Evolutionary conservation across 2,113 vertebrate genomes (phyloP).

Genomic region (Rhombomys opimus): DNA sequence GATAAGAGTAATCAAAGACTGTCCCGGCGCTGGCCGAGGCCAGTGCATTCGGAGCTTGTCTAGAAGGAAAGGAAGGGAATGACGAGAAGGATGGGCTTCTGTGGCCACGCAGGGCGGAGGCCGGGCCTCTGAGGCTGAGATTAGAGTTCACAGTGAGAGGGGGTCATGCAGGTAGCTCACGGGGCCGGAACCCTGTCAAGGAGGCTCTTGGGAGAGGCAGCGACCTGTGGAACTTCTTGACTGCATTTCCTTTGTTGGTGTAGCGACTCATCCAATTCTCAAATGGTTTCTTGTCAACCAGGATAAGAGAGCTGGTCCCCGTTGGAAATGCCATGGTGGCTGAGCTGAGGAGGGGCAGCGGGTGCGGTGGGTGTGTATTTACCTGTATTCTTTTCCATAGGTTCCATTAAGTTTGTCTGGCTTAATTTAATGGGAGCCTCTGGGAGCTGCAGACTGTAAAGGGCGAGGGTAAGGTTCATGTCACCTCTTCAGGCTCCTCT

Average conservation of each 20-base stretch:
- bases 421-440: slow-evolving; percentile 98
- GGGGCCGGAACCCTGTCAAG: background rate
- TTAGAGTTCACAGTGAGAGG: background rate
- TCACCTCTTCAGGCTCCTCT: slow-evolving; percentile 95
- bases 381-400: slow-evolving; percentile 99
- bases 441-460: slow-evolving; percentile 93
- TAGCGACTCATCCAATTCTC: slow-evolving; percentile 44
- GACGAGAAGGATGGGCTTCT: background rate
- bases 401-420: slow-evolving; percentile 99
- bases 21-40: background rate
- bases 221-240: background rate
- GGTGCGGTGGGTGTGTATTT: slow-evolving; percentile 92
- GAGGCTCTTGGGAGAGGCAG: background rate
- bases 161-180: background rate
- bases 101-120: background rate
- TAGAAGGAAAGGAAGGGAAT: background rate
- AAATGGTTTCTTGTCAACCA: slow-evolving; percentile 65
- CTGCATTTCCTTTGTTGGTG: slow-evolving; percentile 39
- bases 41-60: background rate
- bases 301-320: slow-evolving; percentile 64
- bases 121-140: background rate
- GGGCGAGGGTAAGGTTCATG: slow-evolving; percentile 99
- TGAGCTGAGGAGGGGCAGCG: slow-evolving; percentile 75
- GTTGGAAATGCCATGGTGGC: slow-evolving; percentile 65
- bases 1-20: background rate